phyloP scores from a whole-genome alignment of 2,888 invertebrate genomes.

The Drosophila gaucha region DNA sequence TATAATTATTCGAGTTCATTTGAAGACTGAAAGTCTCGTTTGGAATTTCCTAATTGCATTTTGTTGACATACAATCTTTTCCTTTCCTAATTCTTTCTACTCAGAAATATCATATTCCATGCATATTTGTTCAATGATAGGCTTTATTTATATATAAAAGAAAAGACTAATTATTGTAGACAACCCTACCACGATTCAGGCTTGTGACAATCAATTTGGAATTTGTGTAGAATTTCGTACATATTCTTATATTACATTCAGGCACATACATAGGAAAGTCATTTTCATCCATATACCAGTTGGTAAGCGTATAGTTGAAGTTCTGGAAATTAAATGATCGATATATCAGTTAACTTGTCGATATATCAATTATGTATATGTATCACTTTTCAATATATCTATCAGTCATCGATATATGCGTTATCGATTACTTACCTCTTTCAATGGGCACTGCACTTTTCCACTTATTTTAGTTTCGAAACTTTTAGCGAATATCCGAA shows the following conservation, averaged over 20 bases:
- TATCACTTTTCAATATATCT: no score
- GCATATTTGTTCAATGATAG: background rate
- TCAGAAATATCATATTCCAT: background rate
- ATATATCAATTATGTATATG: background rate
- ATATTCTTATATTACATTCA: background rate
- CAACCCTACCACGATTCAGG: background rate
- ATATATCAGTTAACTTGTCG: background rate
- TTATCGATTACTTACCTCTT: constrained; percentile 1
- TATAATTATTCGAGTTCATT: no score
- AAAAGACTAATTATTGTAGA: background rate
- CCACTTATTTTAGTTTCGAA: background rate
- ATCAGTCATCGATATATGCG: background rate
- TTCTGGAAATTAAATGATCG: background rate
- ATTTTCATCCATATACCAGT: constrained; percentile 1
- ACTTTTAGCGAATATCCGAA: background rate
- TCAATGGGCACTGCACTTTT: background rate
- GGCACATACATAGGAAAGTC: constrained; percentile 5
- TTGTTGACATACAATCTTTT: no score
- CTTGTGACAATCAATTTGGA: background rate
- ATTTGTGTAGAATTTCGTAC: background rate
- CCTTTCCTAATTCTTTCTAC: no score
- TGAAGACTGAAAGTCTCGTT: no score
- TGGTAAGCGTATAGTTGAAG: constrained; percentile 12
- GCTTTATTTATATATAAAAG: background rate
- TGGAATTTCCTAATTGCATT: no score